Evolutionary conservation across 2,113 vertebrate genomes (phyloP).

Genomic region (Setophaga petechia): DNA sequence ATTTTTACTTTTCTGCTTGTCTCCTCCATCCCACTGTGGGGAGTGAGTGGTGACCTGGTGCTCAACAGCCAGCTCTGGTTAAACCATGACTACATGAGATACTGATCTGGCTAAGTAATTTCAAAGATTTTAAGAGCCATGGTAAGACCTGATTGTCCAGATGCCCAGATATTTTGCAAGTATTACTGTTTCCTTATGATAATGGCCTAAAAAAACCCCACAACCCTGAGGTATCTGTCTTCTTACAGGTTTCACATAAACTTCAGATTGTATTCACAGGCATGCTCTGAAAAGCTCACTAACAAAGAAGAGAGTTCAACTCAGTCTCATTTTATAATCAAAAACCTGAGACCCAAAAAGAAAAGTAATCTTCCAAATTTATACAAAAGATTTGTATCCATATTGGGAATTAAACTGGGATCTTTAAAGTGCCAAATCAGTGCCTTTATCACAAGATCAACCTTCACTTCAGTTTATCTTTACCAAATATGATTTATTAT

Average conservation of each 20-base stretch:
- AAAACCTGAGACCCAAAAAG: background rate
- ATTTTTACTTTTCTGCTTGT: background rate
- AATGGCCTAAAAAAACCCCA: background rate
- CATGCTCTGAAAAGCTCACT: background rate
- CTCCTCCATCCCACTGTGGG: background rate
- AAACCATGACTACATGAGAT: background rate
- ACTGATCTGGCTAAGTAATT: background rate
- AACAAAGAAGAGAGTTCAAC: background rate
- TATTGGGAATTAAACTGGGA: slow-evolving; percentile 14
- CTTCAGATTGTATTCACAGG: too few relatives aligned
- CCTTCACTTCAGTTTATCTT: background rate
- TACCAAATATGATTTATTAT: background rate
- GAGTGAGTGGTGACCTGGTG: too few relatives aligned
- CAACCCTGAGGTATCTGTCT: background rate
- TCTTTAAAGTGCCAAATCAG: background rate
- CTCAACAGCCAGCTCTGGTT: background rate
- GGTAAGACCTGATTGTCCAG: background rate
- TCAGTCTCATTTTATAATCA: background rate
- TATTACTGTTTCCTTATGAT: background rate
- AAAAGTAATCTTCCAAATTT: background rate
- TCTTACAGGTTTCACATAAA: background rate
- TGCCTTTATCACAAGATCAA: slow-evolving; percentile 13
- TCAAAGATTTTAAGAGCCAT: background rate
- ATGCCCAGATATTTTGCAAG: background rate
- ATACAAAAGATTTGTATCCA: background rate